Evolutionary conservation across 1,140 invertebrate genomes (phyloP).

Genomic region (Galendromus occidentalis): DNA sequence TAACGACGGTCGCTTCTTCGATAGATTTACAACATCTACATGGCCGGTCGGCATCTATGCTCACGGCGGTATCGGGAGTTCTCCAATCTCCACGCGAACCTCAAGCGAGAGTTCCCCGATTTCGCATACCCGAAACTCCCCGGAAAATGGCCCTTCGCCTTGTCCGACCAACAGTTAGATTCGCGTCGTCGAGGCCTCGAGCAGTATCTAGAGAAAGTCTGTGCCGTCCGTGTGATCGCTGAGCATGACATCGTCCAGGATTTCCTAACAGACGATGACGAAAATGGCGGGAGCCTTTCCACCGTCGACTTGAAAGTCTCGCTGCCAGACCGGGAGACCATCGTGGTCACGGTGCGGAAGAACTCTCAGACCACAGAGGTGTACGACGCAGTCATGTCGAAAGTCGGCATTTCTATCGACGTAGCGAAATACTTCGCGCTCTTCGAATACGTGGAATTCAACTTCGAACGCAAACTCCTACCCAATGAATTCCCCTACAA

Average conservation of each 20-base stretch:
- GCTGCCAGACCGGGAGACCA: constrained; percentile 60
- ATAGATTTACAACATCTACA: constrained; percentile 86
- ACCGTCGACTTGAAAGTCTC: constrained; percentile 21
- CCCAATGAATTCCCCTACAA: constrained; percentile 72
- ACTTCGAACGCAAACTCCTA: constrained; percentile 83
- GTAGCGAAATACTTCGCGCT: constrained; percentile 80
- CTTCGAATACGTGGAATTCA: constrained; percentile 93
- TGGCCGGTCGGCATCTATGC: constrained; percentile 92
- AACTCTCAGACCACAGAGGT: constrained; percentile 76
- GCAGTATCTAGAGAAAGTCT: constrained; percentile 87
- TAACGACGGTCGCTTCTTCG: constrained; percentile 17
- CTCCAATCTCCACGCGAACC: constrained; percentile 58
- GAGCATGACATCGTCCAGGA: constrained; percentile 94
- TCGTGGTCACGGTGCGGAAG: constrained; percentile 72
- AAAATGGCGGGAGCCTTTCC: constrained; percentile 31
- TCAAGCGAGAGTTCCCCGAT: constrained; percentile 89
- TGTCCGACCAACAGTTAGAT: constrained; percentile 90
- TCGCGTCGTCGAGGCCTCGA: constrained; percentile 75
- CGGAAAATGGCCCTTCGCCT: constrained; percentile 92
- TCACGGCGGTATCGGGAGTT: constrained; percentile 90
- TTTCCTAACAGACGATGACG: constrained; percentile 83
- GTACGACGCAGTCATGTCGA: constrained; percentile 65
- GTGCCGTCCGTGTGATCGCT: constrained; percentile 88
- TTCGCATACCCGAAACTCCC: constrained; percentile 95
- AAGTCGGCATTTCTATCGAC: constrained; percentile 55